Evolutionary conservation across 1,140 invertebrate species (phyloP), one percentile per base, ranked within the genome.

Genomic region (Dreissena rostriformis): DNA sequence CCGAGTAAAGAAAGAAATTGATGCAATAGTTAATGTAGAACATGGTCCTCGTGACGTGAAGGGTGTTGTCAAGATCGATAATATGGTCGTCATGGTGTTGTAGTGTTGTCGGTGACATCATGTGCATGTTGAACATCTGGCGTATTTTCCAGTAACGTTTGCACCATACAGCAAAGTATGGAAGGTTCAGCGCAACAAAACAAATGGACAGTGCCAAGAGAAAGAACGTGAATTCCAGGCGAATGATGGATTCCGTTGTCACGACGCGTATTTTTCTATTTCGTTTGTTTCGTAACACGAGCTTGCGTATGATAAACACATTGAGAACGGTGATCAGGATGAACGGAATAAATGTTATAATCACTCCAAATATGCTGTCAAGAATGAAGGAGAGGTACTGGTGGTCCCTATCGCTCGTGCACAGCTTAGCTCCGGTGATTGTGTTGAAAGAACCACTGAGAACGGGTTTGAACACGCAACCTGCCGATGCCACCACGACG

Each of bases 21-120:
- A 90, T 86, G 52, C 88, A 89, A 51, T 91, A 91, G 75, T 91
- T 91, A 29, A 90, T 83, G 51, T 87, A 89, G 70, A 91, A 91
- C 53, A 90, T 89, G 12, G 88, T 84, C 39, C 87, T 84, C 0
- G 86, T 84, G 7, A 90, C 53, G 22, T 81, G 63, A 11, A 85
- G 53, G 28, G 70, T 76, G 4, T 80, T 77, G 52, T 74, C 76
- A 0, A 80, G 39, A n/a, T 80, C 39, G 17, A 24, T 49, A 14
- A 84, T 65, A 63, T 73, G 28, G 26, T 61, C 57, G 24, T 55
- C 51, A 22, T 83, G 26, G 19, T 68, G 19, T 26, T 57, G n/a
- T 57, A 55, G 22, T 39, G 61, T 28, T 1, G 17, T 17, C 1
- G 22, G 17, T 10, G 68, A 51, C 28, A 51, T 19, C 12, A 75